Base-by-base conservation (phyloP, 2,113 vertebrate genomes). In the Phrynocephalus versicolor region DNA sequence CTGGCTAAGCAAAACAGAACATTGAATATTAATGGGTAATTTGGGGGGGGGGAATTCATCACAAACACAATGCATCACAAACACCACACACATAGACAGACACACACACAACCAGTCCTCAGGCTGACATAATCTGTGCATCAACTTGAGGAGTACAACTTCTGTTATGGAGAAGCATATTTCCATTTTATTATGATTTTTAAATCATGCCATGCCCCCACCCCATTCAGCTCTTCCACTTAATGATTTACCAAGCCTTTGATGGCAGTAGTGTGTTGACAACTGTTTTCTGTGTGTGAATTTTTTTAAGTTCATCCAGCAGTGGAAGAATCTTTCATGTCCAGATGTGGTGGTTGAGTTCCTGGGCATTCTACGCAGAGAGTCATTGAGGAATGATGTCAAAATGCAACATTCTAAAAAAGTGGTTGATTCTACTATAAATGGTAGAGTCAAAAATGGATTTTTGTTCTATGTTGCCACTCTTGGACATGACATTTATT, bases 251-350 rank as follows among this genome's bases (percentile, higher is more conserved):
- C 0, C 0, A 30, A 83, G 71, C 19, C 21, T 13, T 51, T 64
- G 83, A 30, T 58, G 74, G 70, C n/a, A 45, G 0, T 1, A 0
- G 7, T 69, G 21, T 15, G 5, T 33, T 70, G 37, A 37, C 55
- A 83, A 13, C n/a, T n/a, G n/a, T n/a, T 12, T 23, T 41, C 81
- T 37, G 60, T 15, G 1, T 1, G 23, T 14, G 70, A 87, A 78
- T n/a, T 72, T 87, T 72, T 39, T 41, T 85, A 85, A 33, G 37
- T 18, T 70, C 73, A 80, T 41, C 19, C 2, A 55, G 35, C 8
- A 64, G 55, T 0, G 0, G 10, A 41, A 0, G 1, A 81, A 35
- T 15, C 69, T 51, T 21, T 0, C 16, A 0, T 65, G 23, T 18
- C 67, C 21, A 82, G 19, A 12, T 33, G 23, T 64, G 30, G 16